These are phyloP conservation scores for Clarias magur DNA, from an alignment of 2,113 vertebrate species.

Conservation along the genomic window DNA sequence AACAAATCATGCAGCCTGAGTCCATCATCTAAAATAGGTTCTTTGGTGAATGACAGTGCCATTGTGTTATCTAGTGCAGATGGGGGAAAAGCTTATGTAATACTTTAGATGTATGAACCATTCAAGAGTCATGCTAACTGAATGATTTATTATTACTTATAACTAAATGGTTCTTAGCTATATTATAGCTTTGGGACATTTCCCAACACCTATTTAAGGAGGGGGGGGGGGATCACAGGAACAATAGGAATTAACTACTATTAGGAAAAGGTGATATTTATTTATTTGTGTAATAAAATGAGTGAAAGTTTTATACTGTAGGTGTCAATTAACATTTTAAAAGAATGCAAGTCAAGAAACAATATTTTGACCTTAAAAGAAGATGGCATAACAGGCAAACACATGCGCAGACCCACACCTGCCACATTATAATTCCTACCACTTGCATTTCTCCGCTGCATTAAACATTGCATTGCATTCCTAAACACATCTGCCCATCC, in stretches of 20 bases:
- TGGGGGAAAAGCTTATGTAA: background rate
- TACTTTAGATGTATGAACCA: too few relatives aligned
- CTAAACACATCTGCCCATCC: constrained; percentile 39
- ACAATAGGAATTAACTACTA: background rate
- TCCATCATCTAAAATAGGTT: background rate
- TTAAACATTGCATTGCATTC: constrained; percentile 48
- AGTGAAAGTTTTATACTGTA: background rate
- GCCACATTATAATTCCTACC: constrained; percentile 53
- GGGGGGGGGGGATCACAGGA: too few relatives aligned
- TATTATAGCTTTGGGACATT: too few relatives aligned
- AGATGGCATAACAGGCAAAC: background rate
- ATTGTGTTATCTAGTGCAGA: background rate
- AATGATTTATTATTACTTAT: too few relatives aligned
- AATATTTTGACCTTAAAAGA: background rate
- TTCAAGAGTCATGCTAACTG: too few relatives aligned
- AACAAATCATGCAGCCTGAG: background rate
- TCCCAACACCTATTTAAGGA: background rate
- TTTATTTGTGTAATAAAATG: background rate
- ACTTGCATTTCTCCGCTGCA: constrained; percentile 55
- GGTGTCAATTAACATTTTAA: background rate
- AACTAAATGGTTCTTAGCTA: too few relatives aligned
- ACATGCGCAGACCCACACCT: constrained; percentile 17
- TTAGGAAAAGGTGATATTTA: background rate
- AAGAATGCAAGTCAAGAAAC: background rate
- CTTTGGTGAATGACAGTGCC: background rate